phyloP scores from a whole-genome alignment of 1,140 invertebrate species.

The Eueides isabella region DNA sequence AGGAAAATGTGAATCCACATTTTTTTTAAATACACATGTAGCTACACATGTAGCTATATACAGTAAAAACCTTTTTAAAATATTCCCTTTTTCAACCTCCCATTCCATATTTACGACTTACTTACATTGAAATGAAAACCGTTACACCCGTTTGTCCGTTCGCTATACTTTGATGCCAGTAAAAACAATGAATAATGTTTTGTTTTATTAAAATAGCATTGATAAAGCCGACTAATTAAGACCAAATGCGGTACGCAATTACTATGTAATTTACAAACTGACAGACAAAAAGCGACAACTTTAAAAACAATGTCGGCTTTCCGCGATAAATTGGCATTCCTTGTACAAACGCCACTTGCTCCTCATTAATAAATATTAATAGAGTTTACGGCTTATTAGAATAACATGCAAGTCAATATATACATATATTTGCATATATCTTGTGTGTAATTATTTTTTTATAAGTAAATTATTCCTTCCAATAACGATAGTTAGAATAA shows the following conservation, averaged over 20 bases:
- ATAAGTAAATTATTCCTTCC: neutral
- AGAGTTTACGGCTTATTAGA: neutral
- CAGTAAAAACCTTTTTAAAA: neutral
- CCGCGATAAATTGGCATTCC: neutral
- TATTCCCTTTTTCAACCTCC: no score
- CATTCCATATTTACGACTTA: neutral
- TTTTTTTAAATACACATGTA: no score
- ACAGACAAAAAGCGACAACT: neutral
- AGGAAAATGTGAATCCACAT: no score
- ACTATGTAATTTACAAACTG: neutral
- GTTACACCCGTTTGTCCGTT: neutral
- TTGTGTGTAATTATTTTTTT: neutral
- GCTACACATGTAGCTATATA: neutral
- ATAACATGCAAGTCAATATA: neutral
- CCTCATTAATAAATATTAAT: neutral
- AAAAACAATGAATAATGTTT: neutral
- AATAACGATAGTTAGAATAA: neutral
- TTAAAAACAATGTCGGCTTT: neutral
- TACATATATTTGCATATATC: neutral
- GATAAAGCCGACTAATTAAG: neutral
- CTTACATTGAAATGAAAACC: neutral
- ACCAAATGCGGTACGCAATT: neutral
- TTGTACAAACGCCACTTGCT: neutral
- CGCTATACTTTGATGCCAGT: neutral
- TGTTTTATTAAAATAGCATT: neutral